Conservation (phyloP, 2,113 vertebrate genomes). For the Oreochromis tanganicae region DNA sequence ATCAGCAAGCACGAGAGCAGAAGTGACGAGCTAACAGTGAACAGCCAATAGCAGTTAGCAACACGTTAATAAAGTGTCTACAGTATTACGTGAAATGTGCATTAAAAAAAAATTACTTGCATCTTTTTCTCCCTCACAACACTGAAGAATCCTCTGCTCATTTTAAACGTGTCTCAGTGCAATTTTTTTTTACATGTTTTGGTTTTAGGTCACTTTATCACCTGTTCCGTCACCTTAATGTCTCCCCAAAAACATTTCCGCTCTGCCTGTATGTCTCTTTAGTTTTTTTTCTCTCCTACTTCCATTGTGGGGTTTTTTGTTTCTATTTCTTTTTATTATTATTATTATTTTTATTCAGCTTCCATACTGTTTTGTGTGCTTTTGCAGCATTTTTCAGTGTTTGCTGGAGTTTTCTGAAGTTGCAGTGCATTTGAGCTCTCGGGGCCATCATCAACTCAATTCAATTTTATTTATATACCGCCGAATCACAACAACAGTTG, state of each 20-base stretch:
- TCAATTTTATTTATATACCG: background rate
- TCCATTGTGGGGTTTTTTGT: background rate
- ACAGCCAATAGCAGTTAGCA: background rate
- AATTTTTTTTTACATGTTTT: background rate
- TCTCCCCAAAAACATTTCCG: background rate
- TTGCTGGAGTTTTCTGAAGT: background rate
- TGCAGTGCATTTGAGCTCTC: background rate
- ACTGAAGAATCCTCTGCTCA: background rate
- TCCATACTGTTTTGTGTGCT: background rate
- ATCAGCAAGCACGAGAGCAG: background rate
- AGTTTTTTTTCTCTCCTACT: background rate
- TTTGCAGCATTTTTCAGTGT: background rate
- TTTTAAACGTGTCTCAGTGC: fast-evolving
- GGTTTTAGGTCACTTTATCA: background rate
- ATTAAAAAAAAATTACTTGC: fast-evolving
- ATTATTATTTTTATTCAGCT: fast-evolving
- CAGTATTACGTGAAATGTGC: background rate
- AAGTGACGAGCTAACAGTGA: background rate
- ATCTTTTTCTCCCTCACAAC: background rate
- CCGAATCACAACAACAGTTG: background rate
- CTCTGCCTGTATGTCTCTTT: background rate
- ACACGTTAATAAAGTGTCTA: background rate
- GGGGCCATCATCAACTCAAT: fast-evolving
- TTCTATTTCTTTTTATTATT: background rate
- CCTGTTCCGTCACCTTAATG: background rate